A percentile compares a stretch with the other conserved stretches of the same genome.
Conservation (phyloP, 2,888 invertebrate species). For the Tenthredo distinguenda region DNA sequence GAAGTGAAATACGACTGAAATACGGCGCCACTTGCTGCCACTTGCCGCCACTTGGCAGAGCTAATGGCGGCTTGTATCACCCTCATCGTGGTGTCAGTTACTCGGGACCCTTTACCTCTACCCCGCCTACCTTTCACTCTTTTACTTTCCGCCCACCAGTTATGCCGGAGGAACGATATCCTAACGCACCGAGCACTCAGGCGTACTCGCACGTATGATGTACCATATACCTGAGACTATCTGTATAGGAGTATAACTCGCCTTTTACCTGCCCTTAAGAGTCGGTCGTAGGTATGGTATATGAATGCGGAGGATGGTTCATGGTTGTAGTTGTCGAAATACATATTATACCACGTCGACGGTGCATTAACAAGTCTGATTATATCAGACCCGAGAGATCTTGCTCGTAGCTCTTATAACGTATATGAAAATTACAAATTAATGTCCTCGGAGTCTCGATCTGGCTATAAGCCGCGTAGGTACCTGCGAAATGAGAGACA, state of each 20-base stretch:
- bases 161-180: slow-evolving; percentile 18
- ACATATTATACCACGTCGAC: slow-evolving; percentile 10
- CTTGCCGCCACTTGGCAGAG: slow-evolving; percentile 57
- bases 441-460: neutral
- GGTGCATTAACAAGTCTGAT: slow-evolving; percentile 27
- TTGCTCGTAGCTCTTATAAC: neutral
- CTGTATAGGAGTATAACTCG: neutral
- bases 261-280: neutral
- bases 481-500: neutral
- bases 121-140: slow-evolving; percentile 40
- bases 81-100: slow-evolving; percentile 65
- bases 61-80: slow-evolving; percentile 67
- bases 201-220: slow-evolving; percentile 10
- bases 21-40: slow-evolving; percentile 55
- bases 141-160: slow-evolving; percentile 35
- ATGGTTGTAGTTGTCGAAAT: slow-evolving; percentile 11
- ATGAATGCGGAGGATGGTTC: neutral
- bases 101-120: slow-evolving; percentile 53
- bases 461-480: neutral
- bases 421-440: slow-evolving; percentile 30
- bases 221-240: slow-evolving; percentile 16
- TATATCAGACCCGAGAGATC: neutral
- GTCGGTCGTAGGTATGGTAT: neutral
- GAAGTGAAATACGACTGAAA: slow-evolving; percentile 51
- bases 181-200: slow-evolving; percentile 16